Evolutionary conservation across 2,888 invertebrate genomes (phyloP), one percentile per base, ranked within the genome.

Genomic region (Balanococcus diminutus): DNA sequence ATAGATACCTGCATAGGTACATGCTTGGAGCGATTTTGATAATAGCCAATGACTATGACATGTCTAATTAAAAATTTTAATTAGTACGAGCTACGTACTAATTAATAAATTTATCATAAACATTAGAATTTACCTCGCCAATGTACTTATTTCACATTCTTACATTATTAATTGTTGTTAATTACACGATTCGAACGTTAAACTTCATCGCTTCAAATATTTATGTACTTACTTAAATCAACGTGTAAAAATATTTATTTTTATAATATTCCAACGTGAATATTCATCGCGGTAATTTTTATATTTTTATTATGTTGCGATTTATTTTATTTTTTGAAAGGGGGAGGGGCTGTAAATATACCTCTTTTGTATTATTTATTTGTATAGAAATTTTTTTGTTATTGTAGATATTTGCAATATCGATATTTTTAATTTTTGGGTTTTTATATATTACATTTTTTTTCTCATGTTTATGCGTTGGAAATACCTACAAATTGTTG

Each of bases 41-140:
- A 67, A 67, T 67, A 67, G 67, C 82, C n/a, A 82, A 28, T 28
- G 32, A 82, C 28, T 32, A n/a, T n/a, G 51, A 36, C 82, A 28
- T 82, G 82, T 82, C 61, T 82, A 82, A 82, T 82, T 82, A 56
- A 36, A 82, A 82, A 82, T 82, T 28, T 82, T 82, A 82, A 82
- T 82, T 82, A 82, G 42, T 51, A 61, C 51, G 19, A 31, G 56
- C 82, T 82, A 32, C 28, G 82, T 82, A 82, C 51, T 31, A 51
- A 82, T 82, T 51, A 82, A 82, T 82, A 82, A 82, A 82, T 22
- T 82, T 82, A 56, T 82, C 82, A 51, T 82, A 56, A 82, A 61
- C 51, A 82, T 82, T 82, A 82, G 82, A 84, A 84, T 84, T 84
- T 84, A 84, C 84, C 84, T 84, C 84, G 84, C 84, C 84, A 84